Percentiles rank a stretch among this genome's conserved stretches.
phyloP scores from a whole-genome alignment of 1,140 invertebrate genomes.

The Asbolus verrucosus region DNA sequence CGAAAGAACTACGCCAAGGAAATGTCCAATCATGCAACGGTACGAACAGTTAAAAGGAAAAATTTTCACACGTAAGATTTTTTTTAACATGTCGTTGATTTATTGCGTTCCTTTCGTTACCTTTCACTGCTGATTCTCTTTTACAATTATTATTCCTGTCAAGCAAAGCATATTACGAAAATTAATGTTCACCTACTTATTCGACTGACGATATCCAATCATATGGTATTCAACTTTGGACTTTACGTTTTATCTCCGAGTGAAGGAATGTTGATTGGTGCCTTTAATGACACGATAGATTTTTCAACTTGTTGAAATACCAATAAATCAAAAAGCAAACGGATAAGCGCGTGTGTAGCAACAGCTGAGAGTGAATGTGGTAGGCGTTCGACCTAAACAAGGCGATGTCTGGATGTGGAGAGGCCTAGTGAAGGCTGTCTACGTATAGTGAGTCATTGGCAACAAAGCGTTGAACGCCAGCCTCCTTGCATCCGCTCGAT shows the following conservation, averaged over 20 bases:
- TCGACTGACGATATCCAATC: too few species aligned
- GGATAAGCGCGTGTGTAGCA: constrained; percentile 26
- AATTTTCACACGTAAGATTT: too few species aligned
- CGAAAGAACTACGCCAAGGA: neutral
- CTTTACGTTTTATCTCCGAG: too few species aligned
- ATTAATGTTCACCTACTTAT: neutral
- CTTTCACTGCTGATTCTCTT: neutral
- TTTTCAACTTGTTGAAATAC: neutral
- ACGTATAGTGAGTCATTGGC: constrained; percentile 35
- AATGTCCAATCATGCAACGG: neutral
- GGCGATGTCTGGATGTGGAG: constrained; percentile 46
- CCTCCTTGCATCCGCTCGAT: constrained; percentile 13
- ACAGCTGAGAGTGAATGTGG: constrained; percentile 47
- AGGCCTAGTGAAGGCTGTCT: constrained; percentile 48
- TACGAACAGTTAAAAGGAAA: too few species aligned
- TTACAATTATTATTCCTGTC: neutral
- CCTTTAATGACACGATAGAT: too few species aligned
- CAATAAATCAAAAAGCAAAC: constrained; percentile 2
- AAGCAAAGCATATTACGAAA: neutral
- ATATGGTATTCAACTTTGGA: too few species aligned
- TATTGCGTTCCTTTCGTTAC: neutral
- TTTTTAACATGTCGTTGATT: neutral
- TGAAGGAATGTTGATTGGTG: too few species aligned
- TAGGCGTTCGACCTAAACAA: constrained; percentile 47
- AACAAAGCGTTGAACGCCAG: constrained; percentile 32